These are phyloP conservation scores for Scaptomyza montana DNA, from an alignment of 1,140 invertebrate genomes.

Conservation along the genomic window DNA sequence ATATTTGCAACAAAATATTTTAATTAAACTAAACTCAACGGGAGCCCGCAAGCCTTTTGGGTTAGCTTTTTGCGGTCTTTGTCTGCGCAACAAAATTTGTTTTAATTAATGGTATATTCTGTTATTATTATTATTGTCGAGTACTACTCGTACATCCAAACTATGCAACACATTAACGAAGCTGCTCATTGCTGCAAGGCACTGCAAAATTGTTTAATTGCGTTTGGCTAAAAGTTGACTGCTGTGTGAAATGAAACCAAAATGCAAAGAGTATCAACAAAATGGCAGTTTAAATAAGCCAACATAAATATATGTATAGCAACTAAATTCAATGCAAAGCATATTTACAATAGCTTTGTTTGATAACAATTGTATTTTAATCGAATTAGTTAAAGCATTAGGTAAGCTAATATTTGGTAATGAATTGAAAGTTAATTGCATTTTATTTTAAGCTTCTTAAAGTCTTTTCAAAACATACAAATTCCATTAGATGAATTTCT, in stretches of 20 bases:
- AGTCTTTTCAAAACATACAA: too few relatives aligned
- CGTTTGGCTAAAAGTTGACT: slow-evolving; percentile 25
- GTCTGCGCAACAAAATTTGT: slow-evolving; percentile 14
- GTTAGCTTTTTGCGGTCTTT: slow-evolving; percentile 11
- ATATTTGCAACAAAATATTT: slow-evolving; percentile 16
- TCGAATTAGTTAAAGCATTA: too few relatives aligned
- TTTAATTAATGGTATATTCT: slow-evolving; percentile 47
- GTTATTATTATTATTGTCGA: not conserved
- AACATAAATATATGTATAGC: too few relatives aligned
- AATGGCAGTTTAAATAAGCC: slow-evolving; percentile 11
- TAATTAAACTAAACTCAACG: slow-evolving; percentile 44
- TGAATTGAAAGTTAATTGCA: too few relatives aligned
- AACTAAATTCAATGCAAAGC: slow-evolving; percentile 1
- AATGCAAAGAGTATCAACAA: not conserved
- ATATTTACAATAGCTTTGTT: not conserved
- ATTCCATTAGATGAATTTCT: too few relatives aligned
- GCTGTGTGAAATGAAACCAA: not conserved
- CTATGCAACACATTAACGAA: slow-evolving; percentile 20
- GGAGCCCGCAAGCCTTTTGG: slow-evolving; percentile 15
- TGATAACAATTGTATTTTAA: too few relatives aligned
- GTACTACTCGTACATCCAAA: too few relatives aligned
- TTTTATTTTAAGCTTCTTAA: too few relatives aligned
- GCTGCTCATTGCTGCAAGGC: slow-evolving; percentile 36
- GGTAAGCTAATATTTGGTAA: too few relatives aligned
- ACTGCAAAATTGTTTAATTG: slow-evolving; percentile 33